Evolutionary conservation across 2,888 invertebrate species (phyloP), one percentile per base, ranked within the genome.

Genomic region (Lomographa bimaculata): DNA sequence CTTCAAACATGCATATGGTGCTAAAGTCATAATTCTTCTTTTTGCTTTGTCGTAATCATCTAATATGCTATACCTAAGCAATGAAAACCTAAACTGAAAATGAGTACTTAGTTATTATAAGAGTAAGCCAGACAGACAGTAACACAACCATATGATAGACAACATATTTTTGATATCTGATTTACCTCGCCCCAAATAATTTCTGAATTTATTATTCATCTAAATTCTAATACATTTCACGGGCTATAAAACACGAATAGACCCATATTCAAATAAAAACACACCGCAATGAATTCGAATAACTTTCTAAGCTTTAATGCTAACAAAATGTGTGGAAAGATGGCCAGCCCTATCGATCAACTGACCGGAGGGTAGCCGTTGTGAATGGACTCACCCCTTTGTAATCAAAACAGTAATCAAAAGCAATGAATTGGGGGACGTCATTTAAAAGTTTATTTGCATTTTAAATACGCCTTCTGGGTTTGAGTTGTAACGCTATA

Each of bases 341-440:
- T 39, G 28, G 12, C 23, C 60, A 50, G 54, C 54, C 53, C 68
- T 73, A 84, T 84, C 74, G 77, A 79, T 75, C 75, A 72, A 67
- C 75, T 78, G 83, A 76, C 82, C 82, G 72, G 62, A 49, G 33
- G 42, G 57, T 54, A 53, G 14, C 59, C 69, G 64, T 67, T 64
- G 53, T 63, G 66, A 71, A 73, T 59, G 62, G 65, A 43, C 41
- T 32, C 46, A 60, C 60, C 77, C 81, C 70, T 75, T 74, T 75
- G 77, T 80, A 81, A 82, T 83, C 81, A 82, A 80, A 83, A 81
- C 76, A 73, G 82, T 84, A 80, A 85, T 86, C 80, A 84, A 84
- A 80, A 69, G 72, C 61, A 62, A 73, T 60, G 73, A 76, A 75
- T 75, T 71, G 75, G 78, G 72, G 63, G 62, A 61, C 57, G 61